Conservation (phyloP, 2,888 invertebrate species). For the Nemurella pictetii region DNA sequence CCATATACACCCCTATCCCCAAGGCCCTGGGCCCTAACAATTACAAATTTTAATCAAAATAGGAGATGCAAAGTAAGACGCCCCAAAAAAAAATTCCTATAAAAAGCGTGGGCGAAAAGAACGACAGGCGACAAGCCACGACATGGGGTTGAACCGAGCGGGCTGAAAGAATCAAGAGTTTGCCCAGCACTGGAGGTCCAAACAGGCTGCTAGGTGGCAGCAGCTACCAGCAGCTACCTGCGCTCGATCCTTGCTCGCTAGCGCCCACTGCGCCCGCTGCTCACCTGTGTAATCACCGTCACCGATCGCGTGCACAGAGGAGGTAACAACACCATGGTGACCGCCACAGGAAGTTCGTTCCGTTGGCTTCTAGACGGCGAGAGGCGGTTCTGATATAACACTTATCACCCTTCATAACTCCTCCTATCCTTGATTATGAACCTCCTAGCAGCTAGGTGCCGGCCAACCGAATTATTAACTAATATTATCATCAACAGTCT, state of each 20-base stretch:
- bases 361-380: not conserved
- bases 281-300: not conserved
- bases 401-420: slow-evolving; percentile 6
- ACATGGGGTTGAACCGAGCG: no score
- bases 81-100: no score
- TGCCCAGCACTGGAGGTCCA: no score
- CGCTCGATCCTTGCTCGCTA: not conserved
- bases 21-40: no score
- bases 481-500: not conserved
- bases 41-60: no score
- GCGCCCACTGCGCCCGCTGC: not conserved
- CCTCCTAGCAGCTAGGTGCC: not conserved
- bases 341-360: slow-evolving; percentile 8
- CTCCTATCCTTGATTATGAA: not conserved
- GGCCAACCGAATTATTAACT: not conserved
- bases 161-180: no score
- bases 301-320: not conserved
- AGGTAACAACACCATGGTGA: not conserved
- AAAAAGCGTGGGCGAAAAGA: no score
- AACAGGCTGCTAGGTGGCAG: not conserved
- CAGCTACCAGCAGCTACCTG: not conserved
- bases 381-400: not conserved
- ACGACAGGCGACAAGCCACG: no score
- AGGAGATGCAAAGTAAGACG: no score
- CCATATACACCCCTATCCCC: no score